These are phyloP conservation scores for Umimayanthus chanpuru DNA, from an alignment of 92 coral and sea anemone genomes.

Conservation along the genomic window DNA sequence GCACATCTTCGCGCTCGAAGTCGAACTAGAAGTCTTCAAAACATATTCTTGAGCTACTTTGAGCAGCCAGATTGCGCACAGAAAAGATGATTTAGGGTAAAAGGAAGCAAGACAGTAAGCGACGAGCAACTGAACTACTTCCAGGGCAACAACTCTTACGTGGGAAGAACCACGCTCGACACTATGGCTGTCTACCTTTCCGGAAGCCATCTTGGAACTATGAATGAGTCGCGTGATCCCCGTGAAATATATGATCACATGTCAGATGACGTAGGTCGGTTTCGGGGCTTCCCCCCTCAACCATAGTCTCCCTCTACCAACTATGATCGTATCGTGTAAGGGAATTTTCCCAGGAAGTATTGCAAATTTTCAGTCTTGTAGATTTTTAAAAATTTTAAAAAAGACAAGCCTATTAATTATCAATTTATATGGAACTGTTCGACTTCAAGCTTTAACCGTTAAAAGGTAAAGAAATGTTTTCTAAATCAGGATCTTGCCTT, in stretches of 20 bases:
- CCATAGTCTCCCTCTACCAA: no score
- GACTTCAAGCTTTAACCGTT: no score
- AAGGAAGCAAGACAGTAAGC: constrained; percentile 4
- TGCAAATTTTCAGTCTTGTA: no score
- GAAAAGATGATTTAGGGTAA: constrained; percentile 10
- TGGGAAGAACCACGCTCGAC: background rate
- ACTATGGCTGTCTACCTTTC: background rate
- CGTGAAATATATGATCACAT: background rate
- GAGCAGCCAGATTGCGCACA: constrained; percentile 30
- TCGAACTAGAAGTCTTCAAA: background rate
- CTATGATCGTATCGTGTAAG: no score
- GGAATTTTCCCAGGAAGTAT: no score
- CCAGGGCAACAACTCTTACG: background rate
- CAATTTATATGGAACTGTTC: no score
- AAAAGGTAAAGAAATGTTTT: no score
- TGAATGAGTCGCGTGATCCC: constrained; percentile 22
- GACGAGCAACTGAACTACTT: constrained; percentile 20
- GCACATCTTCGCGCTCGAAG: background rate
- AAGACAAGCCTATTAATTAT: no score
- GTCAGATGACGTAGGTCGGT: background rate
- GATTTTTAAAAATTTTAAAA: no score
- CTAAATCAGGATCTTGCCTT: no score
- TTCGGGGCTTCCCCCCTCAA: background rate
- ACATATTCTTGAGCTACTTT: constrained; percentile 5
- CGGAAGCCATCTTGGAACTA: constrained; percentile 14